Evolutionary conservation across 2,888 invertebrate species (phyloP).

Genomic region (Acrobasis repandana): DNA sequence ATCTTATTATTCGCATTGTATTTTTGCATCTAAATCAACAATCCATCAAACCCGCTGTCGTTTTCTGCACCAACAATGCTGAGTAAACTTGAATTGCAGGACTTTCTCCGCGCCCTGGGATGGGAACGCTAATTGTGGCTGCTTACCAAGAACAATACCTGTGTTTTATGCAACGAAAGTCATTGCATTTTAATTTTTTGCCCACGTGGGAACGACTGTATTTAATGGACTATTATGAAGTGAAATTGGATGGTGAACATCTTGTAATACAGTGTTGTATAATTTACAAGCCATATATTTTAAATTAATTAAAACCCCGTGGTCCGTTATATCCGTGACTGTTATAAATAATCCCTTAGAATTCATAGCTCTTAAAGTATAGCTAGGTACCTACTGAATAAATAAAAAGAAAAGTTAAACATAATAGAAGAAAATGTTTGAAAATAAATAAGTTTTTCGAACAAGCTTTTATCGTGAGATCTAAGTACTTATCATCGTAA

Average conservation of each 20-base stretch:
- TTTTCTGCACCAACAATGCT: constrained; percentile 37
- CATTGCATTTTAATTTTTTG: constrained; percentile 46
- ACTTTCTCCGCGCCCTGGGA: constrained; percentile 47
- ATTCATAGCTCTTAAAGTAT: too few species aligned
- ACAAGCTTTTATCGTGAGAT: too few species aligned
- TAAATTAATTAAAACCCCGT: too few species aligned
- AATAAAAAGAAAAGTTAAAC: too few species aligned
- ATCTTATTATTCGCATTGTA: too few species aligned
- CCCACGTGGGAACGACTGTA: constrained; percentile 26
- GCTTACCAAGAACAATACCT: constrained; percentile 53
- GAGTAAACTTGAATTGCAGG: constrained; percentile 25
- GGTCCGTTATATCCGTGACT: too few species aligned
- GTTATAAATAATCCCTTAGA: too few species aligned
- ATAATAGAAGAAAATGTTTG: too few species aligned
- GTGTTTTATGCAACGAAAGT: constrained; percentile 74
- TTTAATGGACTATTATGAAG: constrained; percentile 11
- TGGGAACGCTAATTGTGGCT: constrained; percentile 43
- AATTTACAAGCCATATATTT: not conserved
- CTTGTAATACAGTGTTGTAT: constrained; percentile 2
- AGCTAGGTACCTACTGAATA: too few species aligned
- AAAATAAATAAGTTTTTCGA: too few species aligned
- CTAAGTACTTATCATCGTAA: too few species aligned
- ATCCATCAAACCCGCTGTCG: constrained; percentile 24
- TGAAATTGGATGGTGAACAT: constrained; percentile 8
- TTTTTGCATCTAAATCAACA: not conserved